Evolutionary conservation across 2,888 invertebrate species (phyloP), one percentile per base, ranked within the genome.

Genomic region (Bombylius discolor): DNA sequence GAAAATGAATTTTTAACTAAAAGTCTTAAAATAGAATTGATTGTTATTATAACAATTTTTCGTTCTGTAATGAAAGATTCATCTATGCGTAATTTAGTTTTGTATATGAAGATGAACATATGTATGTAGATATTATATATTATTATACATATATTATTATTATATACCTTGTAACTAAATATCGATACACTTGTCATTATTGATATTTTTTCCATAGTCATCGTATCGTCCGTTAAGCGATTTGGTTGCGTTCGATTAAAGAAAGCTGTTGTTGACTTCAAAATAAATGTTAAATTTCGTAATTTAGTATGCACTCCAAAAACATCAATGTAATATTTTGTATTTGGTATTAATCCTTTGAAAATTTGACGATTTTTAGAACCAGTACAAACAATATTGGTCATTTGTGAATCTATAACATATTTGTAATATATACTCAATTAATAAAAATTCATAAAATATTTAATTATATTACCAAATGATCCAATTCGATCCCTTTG

Each of bases 141-240:
- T n/a, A n/a, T n/a, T n/a, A n/a, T n/a, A n/a, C n/a, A n/a, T n/a
- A n/a, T n/a, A n/a, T n/a, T n/a, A n/a, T n/a, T n/a, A n/a, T n/a
- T 23, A 13, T 59, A 54, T 67, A 80, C 80, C 74, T 80, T 81
- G 64, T 76, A 80, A 64, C 77, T 76, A 62, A 79, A 80, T 45
- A 77, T 73, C 23, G 77, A 77, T 52, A 75, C 76, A 33, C 79
- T 79, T 60, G 77, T 77, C 54, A 77, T 65, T 36, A 76, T 76
- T 5, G 73, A 74, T 51, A 81, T 70, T 65, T 78, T 78, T 5
- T 77, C 75, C 57, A 74, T 74, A 1, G 69, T 69, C 2, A 77
- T 67, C 59, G 70, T 73, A 51, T 79, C 78, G 59, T 79, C 78
- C 49, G 75, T 72, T 31, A 80, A 65, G 3, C 64, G 58, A n/a